Evolutionary conservation across 2,797 vertebrate genomes (phyloP).

Genomic region (Phataginus tricuspis): DNA sequence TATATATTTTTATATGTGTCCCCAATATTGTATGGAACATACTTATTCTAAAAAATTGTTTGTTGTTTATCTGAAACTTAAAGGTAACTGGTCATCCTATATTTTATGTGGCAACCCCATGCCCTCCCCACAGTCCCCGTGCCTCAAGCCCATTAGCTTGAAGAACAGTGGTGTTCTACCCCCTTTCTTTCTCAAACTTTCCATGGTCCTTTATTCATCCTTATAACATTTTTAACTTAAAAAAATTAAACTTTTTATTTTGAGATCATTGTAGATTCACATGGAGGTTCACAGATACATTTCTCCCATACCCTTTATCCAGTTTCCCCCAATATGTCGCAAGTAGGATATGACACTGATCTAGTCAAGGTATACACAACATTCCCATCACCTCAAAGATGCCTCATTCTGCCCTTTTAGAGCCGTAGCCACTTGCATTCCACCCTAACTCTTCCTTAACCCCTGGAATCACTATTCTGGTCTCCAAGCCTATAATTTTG

Average conservation of each 20-base stretch:
- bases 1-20: neutral
- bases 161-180: too few relatives aligned
- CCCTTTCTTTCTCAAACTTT: neutral
- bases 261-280: neutral
- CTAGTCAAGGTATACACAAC: too few relatives aligned
- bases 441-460: neutral
- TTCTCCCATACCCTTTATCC: neutral
- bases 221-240: neutral
- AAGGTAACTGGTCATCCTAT: neutral
- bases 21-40: neutral
- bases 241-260: constrained; percentile 7
- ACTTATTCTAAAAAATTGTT: neutral
- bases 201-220: neutral
- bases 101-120: neutral
- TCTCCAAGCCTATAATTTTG: neutral
- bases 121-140: too few relatives aligned
- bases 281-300: neutral
- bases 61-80: neutral
- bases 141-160: neutral
- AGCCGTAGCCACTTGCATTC: neutral
- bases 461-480: neutral
- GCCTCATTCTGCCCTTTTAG: neutral
- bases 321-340: neutral
- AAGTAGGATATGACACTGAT: rapidly evolving
- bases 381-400: neutral